Base-by-base conservation (phyloP, 2,888 invertebrate species). In the Nephrocerus scutellatus region DNA sequence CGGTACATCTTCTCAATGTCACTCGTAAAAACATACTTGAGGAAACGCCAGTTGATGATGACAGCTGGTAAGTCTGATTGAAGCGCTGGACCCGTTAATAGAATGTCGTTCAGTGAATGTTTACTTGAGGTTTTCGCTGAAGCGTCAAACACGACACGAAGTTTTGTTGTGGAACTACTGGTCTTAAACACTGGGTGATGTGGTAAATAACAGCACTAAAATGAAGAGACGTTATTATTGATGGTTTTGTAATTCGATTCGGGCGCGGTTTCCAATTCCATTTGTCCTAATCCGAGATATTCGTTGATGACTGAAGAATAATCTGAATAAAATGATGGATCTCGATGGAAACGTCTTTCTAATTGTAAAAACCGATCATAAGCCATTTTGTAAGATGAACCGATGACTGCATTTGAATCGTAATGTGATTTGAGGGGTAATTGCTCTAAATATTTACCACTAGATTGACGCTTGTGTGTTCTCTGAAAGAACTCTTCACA, bases 121-220 rank as follows among this genome's bases (percentile, higher is more conserved):
- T 46, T 44, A 30, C 40, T 39, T 2, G 39, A 36, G 81, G 52
- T 43, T 21, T 30, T 20, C 21, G 38, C 20, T 4, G 47, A 50
- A 2, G 46, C 45, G 21, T 47, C 41, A 20, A 45, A 45, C 2
- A 47, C 43, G 4, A 46, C 34, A 3, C 47, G 33, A 5, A 44
- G 32, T 31, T 36, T 47, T 13, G 36, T 39, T 14, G 22, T 43
- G 22, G 30, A 24, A 9, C 32, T 21, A 8, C 30, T 16, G 16
- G 30, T 26, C 19, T 32, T 36, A 7, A 36, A 13, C 5, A 41
- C 30, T n/a, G 28, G 39, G 12, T 39, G 36, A 13, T 39, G 39
- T 9, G 39, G 39, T 1, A 36, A 35, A 13, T 42, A 42, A 30
- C 42, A 38, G 18, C 34, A 38, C n/a, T n/a, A n/a, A n/a, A n/a